A percentile compares a stretch with the other conserved stretches of the same genome.
Evolutionary conservation across 2,888 invertebrate genomes (phyloP).

Genomic region (Tetrapedia diversipes): DNA sequence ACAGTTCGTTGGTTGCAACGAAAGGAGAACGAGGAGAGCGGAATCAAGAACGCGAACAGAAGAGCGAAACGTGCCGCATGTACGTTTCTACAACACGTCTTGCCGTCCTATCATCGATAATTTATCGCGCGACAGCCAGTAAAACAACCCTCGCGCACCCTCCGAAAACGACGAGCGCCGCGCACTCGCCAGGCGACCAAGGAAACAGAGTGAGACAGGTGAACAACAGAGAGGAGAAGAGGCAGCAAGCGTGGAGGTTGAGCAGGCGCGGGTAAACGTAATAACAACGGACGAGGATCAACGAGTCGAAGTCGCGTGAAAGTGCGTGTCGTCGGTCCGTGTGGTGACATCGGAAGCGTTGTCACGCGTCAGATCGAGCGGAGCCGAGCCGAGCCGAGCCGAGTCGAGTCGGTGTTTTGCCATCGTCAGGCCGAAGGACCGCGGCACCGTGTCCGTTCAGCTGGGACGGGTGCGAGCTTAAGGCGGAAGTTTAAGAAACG

Average conservation of each 20-base stretch:
- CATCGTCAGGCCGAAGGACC: conserved; percentile 43
- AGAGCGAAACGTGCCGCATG: conserved; percentile 41
- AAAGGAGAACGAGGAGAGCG: neutral
- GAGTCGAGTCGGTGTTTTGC: conserved; percentile 32
- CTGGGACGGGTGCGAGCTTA: conserved; percentile 12
- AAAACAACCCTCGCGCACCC: conserved; percentile 29
- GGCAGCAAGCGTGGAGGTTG: neutral
- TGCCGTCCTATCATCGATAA: conserved; percentile 50
- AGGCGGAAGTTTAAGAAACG: conserved; percentile 23
- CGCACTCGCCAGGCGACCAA: conserved; percentile 16
- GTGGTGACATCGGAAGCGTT: conserved; percentile 41
- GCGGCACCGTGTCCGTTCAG: conserved; percentile 8
- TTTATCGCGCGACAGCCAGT: conserved; percentile 39
- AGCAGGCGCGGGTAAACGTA: conserved; percentile 20
- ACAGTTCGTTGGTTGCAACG: neutral
- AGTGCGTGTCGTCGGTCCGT: conserved; percentile 50
- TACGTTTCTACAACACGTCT: conserved; percentile 9
- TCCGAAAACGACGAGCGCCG: conserved; percentile 39
- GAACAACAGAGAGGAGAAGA: conserved; percentile 22
- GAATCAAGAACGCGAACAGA: neutral
- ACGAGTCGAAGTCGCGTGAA: conserved; percentile 33
- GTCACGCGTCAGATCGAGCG: conserved; percentile 17
- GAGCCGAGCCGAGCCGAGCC: conserved; percentile 25
- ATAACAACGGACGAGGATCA: conserved; percentile 15
- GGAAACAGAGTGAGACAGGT: conserved; percentile 26